Evolutionary conservation across 1,140 invertebrate genomes (phyloP), one percentile per base, ranked within the genome.

Genomic region (Drosophila funebris): DNA sequence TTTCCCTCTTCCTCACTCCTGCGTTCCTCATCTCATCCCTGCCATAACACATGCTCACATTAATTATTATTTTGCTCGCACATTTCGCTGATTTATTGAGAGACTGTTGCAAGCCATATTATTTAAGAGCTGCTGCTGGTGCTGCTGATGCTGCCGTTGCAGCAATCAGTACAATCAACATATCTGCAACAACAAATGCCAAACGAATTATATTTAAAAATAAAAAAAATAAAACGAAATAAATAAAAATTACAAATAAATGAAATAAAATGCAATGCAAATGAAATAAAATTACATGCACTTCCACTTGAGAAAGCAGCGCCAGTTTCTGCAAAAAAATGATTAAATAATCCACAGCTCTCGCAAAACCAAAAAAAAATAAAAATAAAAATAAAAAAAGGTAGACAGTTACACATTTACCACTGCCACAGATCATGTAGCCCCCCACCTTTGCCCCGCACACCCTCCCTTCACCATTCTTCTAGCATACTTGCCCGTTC

Each of bases 61-160:
- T 85, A 82, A 85, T 88, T 82, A 85, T 85, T 82, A 87, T 88
- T 82, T 88, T 82, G 61, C 63, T 64, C 63, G 83, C 83, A 88
- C 75, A 87, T 87, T 83, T 87, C 67, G 69, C 63, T 87, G 83
- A 87, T 88, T 87, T 87, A 87, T 87, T 88, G 83, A 73, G 80
- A 39, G 50, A 16, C 44, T 22, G 37, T 43, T 53, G 63, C 24
- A n/a, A 53, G 36, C 3, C 3, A 78, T 66, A 54, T 46, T 52
- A 46, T 44, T 41, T 11, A 50, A 50, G 22, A 50, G 13, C 48
- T 27, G 29, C 14, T 0, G n/a, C 29, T 11, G 29, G 39, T 37
- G 60, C 39, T 52, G 48, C 20, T 3, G 63, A 27, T 11, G 29
- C 37, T 41, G 62, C 69, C 66, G 24, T 46, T 37, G 31, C 57